These are phyloP conservation scores for Agrypnus murinus DNA, from an alignment of 2,888 invertebrate genomes.

Conservation along the genomic window DNA sequence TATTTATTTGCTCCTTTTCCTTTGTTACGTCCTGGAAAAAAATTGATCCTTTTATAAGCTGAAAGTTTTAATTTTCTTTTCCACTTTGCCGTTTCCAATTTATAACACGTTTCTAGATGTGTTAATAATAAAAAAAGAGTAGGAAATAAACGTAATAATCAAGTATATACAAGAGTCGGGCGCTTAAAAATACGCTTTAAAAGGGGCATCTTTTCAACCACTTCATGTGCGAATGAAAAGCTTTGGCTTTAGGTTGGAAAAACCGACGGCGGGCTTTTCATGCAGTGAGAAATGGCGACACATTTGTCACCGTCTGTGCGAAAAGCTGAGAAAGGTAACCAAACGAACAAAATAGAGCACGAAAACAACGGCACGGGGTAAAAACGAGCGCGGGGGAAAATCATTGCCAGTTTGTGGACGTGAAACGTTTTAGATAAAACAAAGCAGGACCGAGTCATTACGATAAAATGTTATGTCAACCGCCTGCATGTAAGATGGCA, in stretches of 20 bases:
- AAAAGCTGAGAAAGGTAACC: constrained; percentile 53
- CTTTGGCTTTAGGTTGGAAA: constrained; percentile 54
- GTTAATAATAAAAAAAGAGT: neutral
- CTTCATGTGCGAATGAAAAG: constrained; percentile 58
- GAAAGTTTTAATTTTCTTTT: no score
- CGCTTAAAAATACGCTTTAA: constrained; percentile 24
- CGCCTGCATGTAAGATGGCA: constrained; percentile 16
- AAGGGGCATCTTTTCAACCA: constrained; percentile 52
- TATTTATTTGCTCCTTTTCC: neutral
- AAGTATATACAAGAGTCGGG: constrained; percentile 2
- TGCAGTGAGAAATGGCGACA: constrained; percentile 49
- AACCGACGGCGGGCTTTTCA: constrained; percentile 56
- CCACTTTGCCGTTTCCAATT: no score
- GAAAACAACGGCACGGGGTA: constrained; percentile 42
- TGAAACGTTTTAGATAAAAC: constrained; percentile 30
- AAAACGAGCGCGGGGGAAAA: constrained; percentile 29
- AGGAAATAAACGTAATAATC: constrained; percentile 18
- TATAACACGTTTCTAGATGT: no score
- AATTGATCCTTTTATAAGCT: neutral
- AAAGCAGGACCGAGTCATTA: constrained; percentile 22
- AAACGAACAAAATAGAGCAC: constrained; percentile 45
- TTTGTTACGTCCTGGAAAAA: neutral
- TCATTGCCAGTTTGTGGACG: constrained; percentile 30
- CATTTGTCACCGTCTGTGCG: constrained; percentile 58
- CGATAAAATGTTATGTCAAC: constrained; percentile 29